A percentile compares a stretch with the other conserved stretches of the same genome.
phyloP scores from a whole-genome alignment of 1,140 invertebrate genomes.

The Lepidurus packardi region DNA sequence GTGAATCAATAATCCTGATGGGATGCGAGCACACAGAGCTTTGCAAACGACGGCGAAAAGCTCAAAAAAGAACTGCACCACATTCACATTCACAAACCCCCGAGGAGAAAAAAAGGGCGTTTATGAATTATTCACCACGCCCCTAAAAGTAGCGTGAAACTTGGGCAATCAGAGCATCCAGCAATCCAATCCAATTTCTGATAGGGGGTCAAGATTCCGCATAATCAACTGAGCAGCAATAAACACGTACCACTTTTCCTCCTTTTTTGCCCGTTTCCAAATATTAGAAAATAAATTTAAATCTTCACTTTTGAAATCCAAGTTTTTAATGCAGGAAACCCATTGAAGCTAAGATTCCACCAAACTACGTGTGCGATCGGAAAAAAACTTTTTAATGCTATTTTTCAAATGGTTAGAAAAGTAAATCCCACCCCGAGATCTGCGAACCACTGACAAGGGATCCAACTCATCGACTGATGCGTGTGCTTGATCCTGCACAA shows the following conservation, averaged over 20 bases:
- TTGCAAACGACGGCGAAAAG: neutral
- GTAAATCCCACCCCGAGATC: neutral
- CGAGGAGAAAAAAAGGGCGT: neutral
- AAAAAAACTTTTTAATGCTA: too few relatives aligned
- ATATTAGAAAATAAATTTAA: too few relatives aligned
- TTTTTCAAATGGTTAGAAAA: too few relatives aligned
- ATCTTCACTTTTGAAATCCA: too few relatives aligned
- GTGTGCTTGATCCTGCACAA: neutral
- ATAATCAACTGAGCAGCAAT: neutral
- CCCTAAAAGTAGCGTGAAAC: neutral
- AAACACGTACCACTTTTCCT: neutral
- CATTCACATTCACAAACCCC: neutral
- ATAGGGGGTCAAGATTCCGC: neutral
- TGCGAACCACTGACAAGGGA: neutral
- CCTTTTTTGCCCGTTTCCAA: neutral
- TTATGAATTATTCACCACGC: conserved; percentile 15
- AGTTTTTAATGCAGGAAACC: too few relatives aligned
- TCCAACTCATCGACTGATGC: neutral
- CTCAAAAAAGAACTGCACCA: neutral
- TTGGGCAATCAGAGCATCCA: neutral
- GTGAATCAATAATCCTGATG: conserved; percentile 14
- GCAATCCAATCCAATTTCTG: neutral
- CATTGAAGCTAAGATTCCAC: too few relatives aligned
- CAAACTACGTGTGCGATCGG: too few relatives aligned
- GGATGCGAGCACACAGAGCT: neutral